A percentile compares a stretch with the other conserved stretches of the same genome.
Conservation (phyloP, 2,888 invertebrate genomes). For the Tinea semifulvella region DNA sequence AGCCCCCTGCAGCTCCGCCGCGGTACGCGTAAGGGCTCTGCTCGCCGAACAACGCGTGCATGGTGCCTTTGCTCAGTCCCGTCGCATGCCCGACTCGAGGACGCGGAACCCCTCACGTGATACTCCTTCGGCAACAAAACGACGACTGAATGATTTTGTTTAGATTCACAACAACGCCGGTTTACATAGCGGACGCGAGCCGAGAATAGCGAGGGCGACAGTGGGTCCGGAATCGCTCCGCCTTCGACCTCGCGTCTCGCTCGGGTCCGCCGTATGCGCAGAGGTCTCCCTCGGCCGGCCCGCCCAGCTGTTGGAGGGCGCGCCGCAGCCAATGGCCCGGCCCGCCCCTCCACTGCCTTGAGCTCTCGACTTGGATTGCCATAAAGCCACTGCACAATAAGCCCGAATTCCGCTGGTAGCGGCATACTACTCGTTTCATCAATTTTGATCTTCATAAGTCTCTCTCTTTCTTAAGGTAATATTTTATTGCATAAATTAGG, state of each 20-base stretch:
- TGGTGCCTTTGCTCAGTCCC: constrained; percentile 58
- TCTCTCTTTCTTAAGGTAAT: too few relatives aligned
- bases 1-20: constrained; percentile 71
- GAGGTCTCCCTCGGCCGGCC: constrained; percentile 35
- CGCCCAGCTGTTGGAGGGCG: constrained; percentile 24
- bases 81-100: constrained; percentile 43
- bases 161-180: constrained; percentile 85
- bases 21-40: constrained; percentile 89
- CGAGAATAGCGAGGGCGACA: constrained; percentile 55
- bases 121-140: constrained; percentile 64
- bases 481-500: too few relatives aligned
- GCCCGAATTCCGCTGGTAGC: too few relatives aligned
- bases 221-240: constrained; percentile 26
- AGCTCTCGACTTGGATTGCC: constrained; percentile 14
- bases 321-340: constrained; percentile 19
- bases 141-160: constrained; percentile 75
- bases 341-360: constrained; percentile 9
- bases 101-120: constrained; percentile 31
- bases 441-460: too few relatives aligned
- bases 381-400: constrained; percentile 15
- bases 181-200: constrained; percentile 76
- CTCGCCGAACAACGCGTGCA: constrained; percentile 93
- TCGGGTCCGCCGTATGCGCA: constrained; percentile 26
- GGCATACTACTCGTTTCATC: too few relatives aligned
- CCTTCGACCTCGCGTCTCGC: constrained; percentile 26